Conservation (phyloP, 2,797 vertebrate genomes). For the Petrocephalus schoutedeni region DNA sequence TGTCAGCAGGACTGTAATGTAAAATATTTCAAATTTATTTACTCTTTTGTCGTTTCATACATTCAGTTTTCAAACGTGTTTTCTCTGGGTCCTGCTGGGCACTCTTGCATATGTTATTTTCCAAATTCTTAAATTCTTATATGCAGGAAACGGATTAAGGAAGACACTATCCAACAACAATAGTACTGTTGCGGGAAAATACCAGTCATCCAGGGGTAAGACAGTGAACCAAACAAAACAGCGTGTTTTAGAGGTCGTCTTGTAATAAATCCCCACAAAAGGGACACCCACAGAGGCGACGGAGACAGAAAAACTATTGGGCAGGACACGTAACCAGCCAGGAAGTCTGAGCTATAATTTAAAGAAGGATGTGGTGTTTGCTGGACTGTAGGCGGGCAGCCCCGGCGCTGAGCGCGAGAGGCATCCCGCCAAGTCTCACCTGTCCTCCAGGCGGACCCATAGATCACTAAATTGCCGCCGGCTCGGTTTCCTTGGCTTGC, state of each 20-base stretch:
- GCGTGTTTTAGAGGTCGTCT: background rate
- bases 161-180: conserved; percentile 18
- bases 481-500: conserved; percentile 67
- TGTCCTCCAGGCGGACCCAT: conserved; percentile 79
- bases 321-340: conserved; percentile 36
- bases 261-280: background rate
- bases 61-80: background rate
- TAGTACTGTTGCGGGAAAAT: background rate
- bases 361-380: background rate
- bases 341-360: background rate
- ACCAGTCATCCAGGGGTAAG: background rate
- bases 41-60: background rate
- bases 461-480: conserved; percentile 78
- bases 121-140: conserved; percentile 6
- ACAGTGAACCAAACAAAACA: conserved; percentile 3
- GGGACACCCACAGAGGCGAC: background rate
- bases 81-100: background rate
- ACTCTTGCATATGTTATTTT: background rate
- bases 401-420: background rate
- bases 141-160: conserved; percentile 4
- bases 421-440: conserved; percentile 47
- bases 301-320: background rate
- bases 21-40: background rate
- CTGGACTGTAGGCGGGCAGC: background rate
- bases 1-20: background rate